Evolutionary conservation across 2,113 vertebrate genomes (phyloP).

Genomic region (Gulo gulo): DNA sequence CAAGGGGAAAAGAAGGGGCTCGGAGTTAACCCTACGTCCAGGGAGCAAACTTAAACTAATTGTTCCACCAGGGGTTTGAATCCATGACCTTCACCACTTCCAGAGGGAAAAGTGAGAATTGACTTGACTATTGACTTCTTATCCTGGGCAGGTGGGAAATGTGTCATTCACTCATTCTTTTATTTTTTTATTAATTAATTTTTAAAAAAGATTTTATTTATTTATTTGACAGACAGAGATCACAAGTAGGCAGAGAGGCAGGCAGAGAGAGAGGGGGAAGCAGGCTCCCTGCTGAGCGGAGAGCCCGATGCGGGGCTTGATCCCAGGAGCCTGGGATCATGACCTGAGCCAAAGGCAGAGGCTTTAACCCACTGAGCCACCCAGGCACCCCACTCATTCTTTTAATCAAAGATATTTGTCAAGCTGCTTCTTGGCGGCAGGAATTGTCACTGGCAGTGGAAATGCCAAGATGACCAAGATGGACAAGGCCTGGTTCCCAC

Average conservation of each 20-base stretch:
- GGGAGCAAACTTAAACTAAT: constrained; percentile 31
- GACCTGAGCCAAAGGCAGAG: no score
- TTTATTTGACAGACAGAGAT: no score
- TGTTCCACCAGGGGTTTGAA: constrained; percentile 33
- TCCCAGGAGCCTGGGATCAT: no score
- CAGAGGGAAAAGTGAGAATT: neutral
- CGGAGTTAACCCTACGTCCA: neutral
- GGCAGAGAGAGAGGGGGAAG: no score
- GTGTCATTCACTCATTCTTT: neutral
- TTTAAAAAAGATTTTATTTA: no score
- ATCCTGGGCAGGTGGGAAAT: neutral
- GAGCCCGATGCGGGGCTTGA: no score
- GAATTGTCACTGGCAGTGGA: neutral
- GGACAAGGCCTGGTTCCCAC: neutral
- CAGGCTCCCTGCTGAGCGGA: no score
- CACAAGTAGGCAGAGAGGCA: no score
- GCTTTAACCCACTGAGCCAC: no score
- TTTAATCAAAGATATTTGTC: neutral
- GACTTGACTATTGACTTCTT: neutral
- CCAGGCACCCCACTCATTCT: neutral
- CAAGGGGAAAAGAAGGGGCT: neutral
- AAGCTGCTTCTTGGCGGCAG: neutral
- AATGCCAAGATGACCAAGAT: neutral
- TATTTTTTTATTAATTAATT: no score
- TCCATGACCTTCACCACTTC: neutral